phyloP scores from a whole-genome alignment of 2,797 vertebrate species.

The Syndactyla subalaris region DNA sequence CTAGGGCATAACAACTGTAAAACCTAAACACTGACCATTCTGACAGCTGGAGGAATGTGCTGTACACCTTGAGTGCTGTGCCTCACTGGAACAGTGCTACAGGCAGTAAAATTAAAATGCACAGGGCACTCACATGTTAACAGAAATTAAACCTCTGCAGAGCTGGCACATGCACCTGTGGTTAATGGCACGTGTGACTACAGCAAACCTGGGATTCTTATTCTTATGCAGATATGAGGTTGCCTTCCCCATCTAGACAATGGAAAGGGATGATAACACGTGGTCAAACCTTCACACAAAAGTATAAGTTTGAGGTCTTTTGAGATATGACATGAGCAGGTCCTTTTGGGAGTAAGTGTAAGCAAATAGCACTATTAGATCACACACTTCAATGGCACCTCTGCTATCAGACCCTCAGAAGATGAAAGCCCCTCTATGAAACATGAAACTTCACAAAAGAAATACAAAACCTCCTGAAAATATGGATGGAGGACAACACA shows the following conservation, averaged over 20 bases:
- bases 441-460: neutral
- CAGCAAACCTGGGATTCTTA: neutral
- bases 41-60: neutral
- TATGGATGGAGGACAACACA: neutral
- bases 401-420: neutral
- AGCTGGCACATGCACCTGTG: rapidly evolving
- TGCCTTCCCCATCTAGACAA: neutral
- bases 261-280: neutral
- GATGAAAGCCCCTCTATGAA: neutral
- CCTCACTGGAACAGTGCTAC: rapidly evolving
- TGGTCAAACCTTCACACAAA: neutral
- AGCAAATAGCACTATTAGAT: neutral
- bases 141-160: neutral
- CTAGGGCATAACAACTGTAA: neutral
- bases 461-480: neutral
- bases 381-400: neutral
- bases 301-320: neutral
- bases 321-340: neutral
- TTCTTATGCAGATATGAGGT: neutral
- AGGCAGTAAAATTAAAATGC: neutral
- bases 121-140: rapidly evolving
- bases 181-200: neutral
- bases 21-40: neutral
- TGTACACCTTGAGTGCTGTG: rapidly evolving
- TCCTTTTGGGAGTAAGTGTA: neutral